Evolutionary conservation across 2,888 invertebrate species (phyloP).

Genomic region (Apotomis betuletana): DNA sequence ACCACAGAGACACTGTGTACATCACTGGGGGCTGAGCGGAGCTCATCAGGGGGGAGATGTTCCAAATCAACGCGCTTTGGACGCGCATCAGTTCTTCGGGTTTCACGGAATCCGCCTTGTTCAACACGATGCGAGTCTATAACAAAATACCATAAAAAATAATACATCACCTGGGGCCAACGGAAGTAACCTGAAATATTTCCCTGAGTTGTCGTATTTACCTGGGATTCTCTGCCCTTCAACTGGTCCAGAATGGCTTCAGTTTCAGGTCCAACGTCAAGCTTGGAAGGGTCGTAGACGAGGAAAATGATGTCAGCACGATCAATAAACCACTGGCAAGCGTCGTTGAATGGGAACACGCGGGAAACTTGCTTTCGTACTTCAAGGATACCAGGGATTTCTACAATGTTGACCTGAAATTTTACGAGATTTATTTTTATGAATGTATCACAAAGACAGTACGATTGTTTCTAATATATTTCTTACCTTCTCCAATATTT

Average conservation of each 20-base stretch:
- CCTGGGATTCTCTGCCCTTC: constrained; percentile 96
- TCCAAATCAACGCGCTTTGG: constrained; percentile 97
- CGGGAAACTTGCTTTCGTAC: constrained; percentile 96
- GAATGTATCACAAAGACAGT: no score
- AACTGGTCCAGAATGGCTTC: constrained; percentile 97
- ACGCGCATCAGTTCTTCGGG: constrained; percentile 96
- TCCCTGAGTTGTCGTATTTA: constrained; percentile 53
- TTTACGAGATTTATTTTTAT: neutral
- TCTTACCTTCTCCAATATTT: constrained; percentile 92
- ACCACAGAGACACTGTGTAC: constrained; percentile 95
- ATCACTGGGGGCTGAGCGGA: constrained; percentile 96
- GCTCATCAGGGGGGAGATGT: constrained; percentile 97
- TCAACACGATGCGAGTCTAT: constrained; percentile 94
- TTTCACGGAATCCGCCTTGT: constrained; percentile 96
- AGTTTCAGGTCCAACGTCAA: constrained; percentile 97
- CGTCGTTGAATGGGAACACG: constrained; percentile 97
- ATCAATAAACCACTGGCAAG: constrained; percentile 98
- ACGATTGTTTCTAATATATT: neutral
- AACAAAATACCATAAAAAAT: constrained; percentile 23
- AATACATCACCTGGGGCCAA: neutral
- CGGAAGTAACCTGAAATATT: constrained; percentile 13
- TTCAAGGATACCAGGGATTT: constrained; percentile 97
- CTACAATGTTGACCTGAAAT: constrained; percentile 94
- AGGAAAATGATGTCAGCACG: constrained; percentile 97
- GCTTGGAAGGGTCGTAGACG: constrained; percentile 96